phyloP scores from a whole-genome alignment of 1,140 invertebrate species.

The Zelostemma sp. region DNA sequence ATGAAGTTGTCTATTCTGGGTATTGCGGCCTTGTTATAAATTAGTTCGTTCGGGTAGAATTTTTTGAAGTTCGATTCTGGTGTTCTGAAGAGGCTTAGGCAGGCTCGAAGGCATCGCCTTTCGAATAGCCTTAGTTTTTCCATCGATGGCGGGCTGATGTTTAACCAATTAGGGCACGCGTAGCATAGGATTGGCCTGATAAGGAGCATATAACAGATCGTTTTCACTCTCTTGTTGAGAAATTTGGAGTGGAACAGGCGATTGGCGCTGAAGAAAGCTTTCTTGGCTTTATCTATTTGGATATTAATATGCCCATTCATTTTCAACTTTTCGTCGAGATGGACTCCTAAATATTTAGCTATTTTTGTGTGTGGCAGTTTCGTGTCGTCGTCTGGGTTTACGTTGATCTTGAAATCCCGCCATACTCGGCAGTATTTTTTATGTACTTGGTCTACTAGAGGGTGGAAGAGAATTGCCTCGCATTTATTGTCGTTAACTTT shows the following conservation, averaged over 20 bases:
- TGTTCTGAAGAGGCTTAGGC: conserved; percentile 24
- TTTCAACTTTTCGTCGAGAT: conserved; percentile 24
- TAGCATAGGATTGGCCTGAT: conserved; percentile 44
- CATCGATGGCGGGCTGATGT: conserved; percentile 23
- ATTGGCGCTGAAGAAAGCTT: conserved; percentile 21
- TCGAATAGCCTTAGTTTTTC: conserved; percentile 43
- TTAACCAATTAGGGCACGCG: conserved; percentile 41
- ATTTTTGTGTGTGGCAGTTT: conserved; percentile 15
- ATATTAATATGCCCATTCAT: conserved; percentile 28
- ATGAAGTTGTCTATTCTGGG: conserved; percentile 44
- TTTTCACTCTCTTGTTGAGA: conserved; percentile 30
- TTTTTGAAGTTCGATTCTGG: conserved; percentile 18
- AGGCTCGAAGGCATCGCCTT: conserved; percentile 38
- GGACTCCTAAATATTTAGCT: conserved; percentile 43
- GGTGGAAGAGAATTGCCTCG: too few species aligned
- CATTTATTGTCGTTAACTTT: too few species aligned
- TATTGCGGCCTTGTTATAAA: conserved; percentile 37
- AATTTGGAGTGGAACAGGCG: conserved; percentile 26
- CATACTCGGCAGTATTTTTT: too few species aligned
- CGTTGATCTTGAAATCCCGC: too few species aligned
- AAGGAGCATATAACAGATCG: conserved; percentile 39
- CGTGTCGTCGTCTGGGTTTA: too few species aligned
- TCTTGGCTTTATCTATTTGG: conserved; percentile 30
- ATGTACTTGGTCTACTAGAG: too few species aligned
- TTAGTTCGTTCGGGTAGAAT: conserved; percentile 18